phyloP scores from a whole-genome alignment of 2,888 invertebrate species.

The Campoplex capitator region DNA sequence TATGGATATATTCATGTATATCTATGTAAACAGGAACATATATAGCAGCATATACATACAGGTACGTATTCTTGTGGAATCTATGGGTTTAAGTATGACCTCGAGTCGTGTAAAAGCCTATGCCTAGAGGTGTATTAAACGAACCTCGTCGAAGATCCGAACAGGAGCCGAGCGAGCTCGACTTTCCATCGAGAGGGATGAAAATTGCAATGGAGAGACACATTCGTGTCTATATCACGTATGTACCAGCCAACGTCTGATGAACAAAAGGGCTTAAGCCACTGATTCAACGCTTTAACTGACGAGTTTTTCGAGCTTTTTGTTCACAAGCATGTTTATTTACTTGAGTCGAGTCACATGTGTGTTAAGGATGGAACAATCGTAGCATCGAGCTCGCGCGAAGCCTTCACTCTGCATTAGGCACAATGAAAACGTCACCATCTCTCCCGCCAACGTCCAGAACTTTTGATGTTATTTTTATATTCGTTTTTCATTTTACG shows the following conservation, averaged over 20 bases:
- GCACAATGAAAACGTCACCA: too few relatives aligned
- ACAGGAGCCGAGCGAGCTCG: conserved; percentile 45
- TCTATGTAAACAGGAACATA: background rate
- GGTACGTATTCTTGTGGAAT: conserved; percentile 33
- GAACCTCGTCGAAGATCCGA: conserved; percentile 41
- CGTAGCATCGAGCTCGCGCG: background rate
- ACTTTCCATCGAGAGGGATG: conserved; percentile 49
- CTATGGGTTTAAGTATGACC: conserved; percentile 58
- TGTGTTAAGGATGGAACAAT: conserved; percentile 25
- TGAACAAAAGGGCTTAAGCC: conserved; percentile 10
- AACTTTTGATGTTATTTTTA: too few relatives aligned
- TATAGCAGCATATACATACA: conserved; percentile 14
- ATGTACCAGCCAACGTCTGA: background rate
- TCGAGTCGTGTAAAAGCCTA: conserved; percentile 45
- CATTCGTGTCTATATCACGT: background rate
- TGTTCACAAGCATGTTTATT: background rate
- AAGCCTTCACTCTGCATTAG: too few relatives aligned
- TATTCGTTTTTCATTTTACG: too few relatives aligned
- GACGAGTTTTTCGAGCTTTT: background rate
- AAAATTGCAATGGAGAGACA: conserved; percentile 4
- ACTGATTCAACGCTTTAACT: background rate
- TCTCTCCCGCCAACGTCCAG: too few relatives aligned
- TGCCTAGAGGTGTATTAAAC: conserved; percentile 46
- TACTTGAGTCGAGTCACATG: background rate
- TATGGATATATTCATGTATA: conserved; percentile 8